These are phyloP conservation scores for Coleophora deauratella DNA, from an alignment of 2,888 invertebrate genomes.

Conservation along the genomic window DNA sequence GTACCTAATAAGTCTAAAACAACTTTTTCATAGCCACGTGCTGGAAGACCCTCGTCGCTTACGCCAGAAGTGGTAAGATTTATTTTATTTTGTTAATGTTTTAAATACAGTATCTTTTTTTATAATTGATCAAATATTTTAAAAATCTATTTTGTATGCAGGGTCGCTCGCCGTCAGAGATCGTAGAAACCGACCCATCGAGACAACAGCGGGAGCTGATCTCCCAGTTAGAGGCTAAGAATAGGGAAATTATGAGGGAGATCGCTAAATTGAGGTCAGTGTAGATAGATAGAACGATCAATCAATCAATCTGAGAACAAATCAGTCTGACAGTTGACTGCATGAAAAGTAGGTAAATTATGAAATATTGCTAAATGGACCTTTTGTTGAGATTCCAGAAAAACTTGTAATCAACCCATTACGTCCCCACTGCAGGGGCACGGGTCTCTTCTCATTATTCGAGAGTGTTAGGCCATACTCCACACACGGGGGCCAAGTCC, in stretches of 20 bases:
- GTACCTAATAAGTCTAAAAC: too few species aligned
- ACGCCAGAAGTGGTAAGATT: slow-evolving; percentile 76
- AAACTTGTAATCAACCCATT: too few species aligned
- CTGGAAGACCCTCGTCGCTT: slow-evolving; percentile 75
- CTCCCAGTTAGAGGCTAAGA: slow-evolving; percentile 93
- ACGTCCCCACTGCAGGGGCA: too few species aligned
- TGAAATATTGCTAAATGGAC: too few species aligned
- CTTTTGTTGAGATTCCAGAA: too few species aligned
- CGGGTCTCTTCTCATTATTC: too few species aligned
- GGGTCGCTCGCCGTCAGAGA: slow-evolving; percentile 79
- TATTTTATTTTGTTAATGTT: neutral
- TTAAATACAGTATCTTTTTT: too few species aligned
- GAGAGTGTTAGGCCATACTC: too few species aligned
- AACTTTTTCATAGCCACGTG: slow-evolving; percentile 60
- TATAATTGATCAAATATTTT: too few species aligned
- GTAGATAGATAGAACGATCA: neutral
- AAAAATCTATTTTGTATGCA: slow-evolving; percentile 14
- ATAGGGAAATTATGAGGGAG: slow-evolving; percentile 96
- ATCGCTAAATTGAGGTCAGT: slow-evolving; percentile 87
- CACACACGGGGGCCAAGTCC: too few species aligned
- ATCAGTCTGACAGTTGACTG: too few species aligned
- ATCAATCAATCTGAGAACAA: neutral
- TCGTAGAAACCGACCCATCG: slow-evolving; percentile 87
- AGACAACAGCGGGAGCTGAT: slow-evolving; percentile 93
- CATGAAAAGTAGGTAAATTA: too few species aligned